Evolutionary conservation across 92 coral and sea anemone genomes (phyloP).

Genomic region (Epizoanthus rinbou): DNA sequence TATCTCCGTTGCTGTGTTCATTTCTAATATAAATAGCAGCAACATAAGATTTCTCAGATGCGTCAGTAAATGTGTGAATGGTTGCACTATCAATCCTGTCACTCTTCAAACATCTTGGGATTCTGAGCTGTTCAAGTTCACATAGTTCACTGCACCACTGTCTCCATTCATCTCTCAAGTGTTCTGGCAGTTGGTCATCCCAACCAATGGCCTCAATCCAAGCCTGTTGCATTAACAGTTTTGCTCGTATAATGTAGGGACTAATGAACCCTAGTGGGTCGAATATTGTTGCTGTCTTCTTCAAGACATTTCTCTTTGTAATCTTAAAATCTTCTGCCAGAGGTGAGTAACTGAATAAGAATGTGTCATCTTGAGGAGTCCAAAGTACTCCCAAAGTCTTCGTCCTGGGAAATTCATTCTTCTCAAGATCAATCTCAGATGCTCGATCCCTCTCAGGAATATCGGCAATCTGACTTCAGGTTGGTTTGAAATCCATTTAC

Average conservation of each 20-base stretch:
- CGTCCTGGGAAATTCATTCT: slow-evolving; percentile 40
- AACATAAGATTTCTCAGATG: slow-evolving; percentile 63
- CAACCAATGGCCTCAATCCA: slow-evolving; percentile 40
- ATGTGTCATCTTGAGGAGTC: slow-evolving; percentile 59
- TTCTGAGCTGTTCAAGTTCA: slow-evolving; percentile 34
- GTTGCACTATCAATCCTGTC: not conserved
- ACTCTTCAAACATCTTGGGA: slow-evolving; percentile 50
- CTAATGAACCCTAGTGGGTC: slow-evolving; percentile 50
- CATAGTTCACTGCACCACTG: slow-evolving; percentile 25
- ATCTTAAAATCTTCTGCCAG: slow-evolving; percentile 48
- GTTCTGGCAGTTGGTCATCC: slow-evolving; percentile 40
- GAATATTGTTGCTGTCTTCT: slow-evolving; percentile 43
- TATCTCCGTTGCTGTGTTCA: slow-evolving; percentile 38
- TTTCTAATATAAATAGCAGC: slow-evolving; percentile 46
- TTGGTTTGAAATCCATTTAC: slow-evolving; percentile 61
- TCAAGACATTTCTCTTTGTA: slow-evolving; percentile 57
- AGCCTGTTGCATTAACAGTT: slow-evolving; percentile 45
- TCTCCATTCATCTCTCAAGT: slow-evolving; percentile 21
- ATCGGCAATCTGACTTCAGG: slow-evolving; percentile 44
- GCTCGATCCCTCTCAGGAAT: slow-evolving; percentile 54
- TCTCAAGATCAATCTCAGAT: slow-evolving; percentile 51
- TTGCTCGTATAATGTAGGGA: slow-evolving; percentile 43
- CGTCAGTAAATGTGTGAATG: slow-evolving; percentile 61
- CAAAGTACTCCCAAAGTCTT: slow-evolving; percentile 63
- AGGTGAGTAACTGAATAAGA: slow-evolving; percentile 49